These are phyloP conservation scores for Ophioninae sp. DNA, from an alignment of 2,888 invertebrate genomes.

Conservation along the genomic window DNA sequence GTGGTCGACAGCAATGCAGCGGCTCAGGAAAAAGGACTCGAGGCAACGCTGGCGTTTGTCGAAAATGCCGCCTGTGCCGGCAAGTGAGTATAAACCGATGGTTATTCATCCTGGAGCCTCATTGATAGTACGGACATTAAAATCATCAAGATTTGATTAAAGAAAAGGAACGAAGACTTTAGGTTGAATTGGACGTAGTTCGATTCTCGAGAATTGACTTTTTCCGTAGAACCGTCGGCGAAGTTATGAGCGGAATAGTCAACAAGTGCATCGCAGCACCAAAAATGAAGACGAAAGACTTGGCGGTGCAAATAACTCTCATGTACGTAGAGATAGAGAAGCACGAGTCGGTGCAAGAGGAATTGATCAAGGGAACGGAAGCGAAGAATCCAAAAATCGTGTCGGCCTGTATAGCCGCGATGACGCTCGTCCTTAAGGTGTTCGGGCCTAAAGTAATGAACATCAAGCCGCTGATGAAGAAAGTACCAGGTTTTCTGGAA, in stretches of 20 bases:
- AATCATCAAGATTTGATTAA: too few relatives aligned
- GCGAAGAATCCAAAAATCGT: conserved; percentile 98
- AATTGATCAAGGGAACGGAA: conserved; percentile 95
- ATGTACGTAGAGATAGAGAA: conserved; percentile 99
- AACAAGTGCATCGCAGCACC: conserved; percentile 96
- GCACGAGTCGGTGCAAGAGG: conserved; percentile 93
- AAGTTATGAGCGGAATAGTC: conserved; percentile 94
- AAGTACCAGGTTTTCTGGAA: conserved; percentile 90
- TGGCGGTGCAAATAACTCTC: conserved; percentile 92
- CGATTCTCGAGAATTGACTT: background rate
- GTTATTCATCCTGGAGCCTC: background rate
- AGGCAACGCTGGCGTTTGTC: conserved; percentile 94
- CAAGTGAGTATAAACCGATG: conserved; percentile 82
- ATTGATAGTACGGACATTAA: background rate
- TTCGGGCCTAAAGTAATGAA: conserved; percentile 96
- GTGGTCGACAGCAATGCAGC: conserved; percentile 96
- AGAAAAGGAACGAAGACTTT: background rate
- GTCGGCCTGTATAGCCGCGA: conserved; percentile 89
- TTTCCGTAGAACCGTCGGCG: conserved; percentile 87
- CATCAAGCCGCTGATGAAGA: conserved; percentile 94
- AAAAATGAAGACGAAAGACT: conserved; percentile 94
- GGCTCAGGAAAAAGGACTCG: conserved; percentile 97
- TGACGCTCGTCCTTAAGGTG: conserved; percentile 90
- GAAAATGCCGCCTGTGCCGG: conserved; percentile 95
- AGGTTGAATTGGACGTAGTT: background rate